Conservation (phyloP, 2,797 vertebrate genomes). For the Nyctibius grandis region DNA sequence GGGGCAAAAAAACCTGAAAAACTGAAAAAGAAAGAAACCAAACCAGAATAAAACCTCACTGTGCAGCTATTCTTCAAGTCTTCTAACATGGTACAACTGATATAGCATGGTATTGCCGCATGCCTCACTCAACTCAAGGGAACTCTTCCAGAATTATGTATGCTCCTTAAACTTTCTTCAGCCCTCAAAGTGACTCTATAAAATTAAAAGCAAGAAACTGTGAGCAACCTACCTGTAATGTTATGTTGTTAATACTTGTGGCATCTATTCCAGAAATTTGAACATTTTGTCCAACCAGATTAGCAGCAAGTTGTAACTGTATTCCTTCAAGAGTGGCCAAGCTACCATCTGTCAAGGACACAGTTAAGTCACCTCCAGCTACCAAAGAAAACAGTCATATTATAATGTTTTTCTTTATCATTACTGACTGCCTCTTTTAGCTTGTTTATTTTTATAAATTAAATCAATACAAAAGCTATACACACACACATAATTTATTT, state of each 20-base stretch:
- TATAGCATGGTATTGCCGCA: rapidly evolving
- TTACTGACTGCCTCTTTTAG: constrained; percentile 5
- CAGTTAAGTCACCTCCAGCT: constrained; percentile 94
- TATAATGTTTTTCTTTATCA: constrained; percentile 39
- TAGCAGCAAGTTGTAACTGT: constrained; percentile 92
- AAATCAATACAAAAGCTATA: background rate
- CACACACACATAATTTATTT: background rate
- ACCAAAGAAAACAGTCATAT: constrained; percentile 54
- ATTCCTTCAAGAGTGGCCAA: constrained; percentile 94
- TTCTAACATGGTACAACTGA: background rate
- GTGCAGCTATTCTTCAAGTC: background rate
- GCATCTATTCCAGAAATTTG: constrained; percentile 97
- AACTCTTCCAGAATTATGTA: background rate
- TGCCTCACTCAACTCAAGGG: background rate
- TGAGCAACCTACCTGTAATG: constrained; percentile 82
- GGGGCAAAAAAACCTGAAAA: background rate
- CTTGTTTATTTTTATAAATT: background rate
- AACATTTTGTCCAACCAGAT: constrained; percentile 93
- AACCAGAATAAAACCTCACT: background rate
- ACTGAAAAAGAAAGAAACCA: background rate
- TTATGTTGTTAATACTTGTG: constrained; percentile 96
- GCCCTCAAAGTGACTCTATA: background rate
- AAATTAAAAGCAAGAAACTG: background rate
- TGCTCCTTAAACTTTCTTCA: background rate
- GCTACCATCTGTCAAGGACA: constrained; percentile 91